Evolutionary conservation across 2,888 invertebrate species (phyloP), one percentile per base, ranked within the genome.

Genomic region (Pycnomerus fuliginosus): DNA sequence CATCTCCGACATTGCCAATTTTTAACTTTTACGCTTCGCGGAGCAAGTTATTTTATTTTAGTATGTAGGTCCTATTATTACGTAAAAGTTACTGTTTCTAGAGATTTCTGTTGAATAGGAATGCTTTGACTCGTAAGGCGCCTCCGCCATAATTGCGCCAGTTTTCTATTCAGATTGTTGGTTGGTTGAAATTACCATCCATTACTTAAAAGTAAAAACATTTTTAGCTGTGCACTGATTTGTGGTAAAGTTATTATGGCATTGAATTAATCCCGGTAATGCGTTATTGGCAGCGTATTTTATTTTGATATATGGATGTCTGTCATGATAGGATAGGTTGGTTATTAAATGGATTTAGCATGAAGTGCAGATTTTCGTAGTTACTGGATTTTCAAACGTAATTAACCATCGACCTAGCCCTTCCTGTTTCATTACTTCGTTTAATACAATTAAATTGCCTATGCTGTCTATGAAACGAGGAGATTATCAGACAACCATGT

Each of bases 301-400:
- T 45, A 61, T 56, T 58, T 61, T 64, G 65, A 65, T 65, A 57
- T 66, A 67, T 68, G 61, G 61, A 55, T 51, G 48, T 45, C 43
- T 57, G 61, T 60, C 66, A 64, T 66, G 66, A 56, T 56, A 58
- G 56, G 51, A 53, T 56, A 46, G 50, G 53, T 52, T 51, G 52
- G 50, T 57, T 61, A 55, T 49, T 51, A 60, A 56, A 54, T 48
- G 57, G 41, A 34, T 46, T 34, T 29, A 49, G 39, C 45, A 33
- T 49, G 49, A 38, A 51, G 50, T 50, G 43, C 37, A 51, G 41
- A 42, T 48, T 45, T 52, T 52, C 60, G 58, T 59, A 54, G 55
- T 53, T 61, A 61, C 58, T 59, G 58, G 61, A 51, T 57, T 56
- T 52, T 51, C 48, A 48, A 54, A 52, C 46, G 48, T 56, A 58